Evolutionary conservation across 2,888 invertebrate genomes (phyloP), one percentile per base, ranked within the genome.

Genomic region (Hetaerina titia): DNA sequence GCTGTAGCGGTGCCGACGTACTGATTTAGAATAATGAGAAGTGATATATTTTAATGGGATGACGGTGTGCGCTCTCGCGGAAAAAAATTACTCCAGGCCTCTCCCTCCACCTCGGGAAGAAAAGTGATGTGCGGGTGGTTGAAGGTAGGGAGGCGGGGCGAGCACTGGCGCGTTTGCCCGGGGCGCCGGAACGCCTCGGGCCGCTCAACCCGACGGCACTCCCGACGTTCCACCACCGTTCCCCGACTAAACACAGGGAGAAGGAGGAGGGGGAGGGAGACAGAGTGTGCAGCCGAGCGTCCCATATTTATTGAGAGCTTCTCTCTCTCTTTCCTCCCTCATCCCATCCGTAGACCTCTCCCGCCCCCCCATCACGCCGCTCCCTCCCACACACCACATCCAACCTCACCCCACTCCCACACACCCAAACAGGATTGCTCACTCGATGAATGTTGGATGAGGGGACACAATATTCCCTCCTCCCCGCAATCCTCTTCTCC

Each of bases 371-470:
- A n/a, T 69, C 90, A 4, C n/a, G 25, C 17, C 90, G 17, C 31
- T n/a, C 45, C 45, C 45, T 22, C 45, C 9, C 31, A 63, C 17
- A 56, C 90, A 90, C n/a, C 22, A 5, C 45, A 8, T n/a, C 9
- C 69, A 69, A 69, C 64, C 60, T 25, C 31, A 25, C 31, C 81
- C 90, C 45, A 1, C 45, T 15, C 90, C 45, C 11, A 7, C 19
- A 1, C 56, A 11, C 11, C n/a, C 69, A 69, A 90, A 90, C 90
- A 90, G 90, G 92, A 74, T 74, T 92, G 69, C 92, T 69, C 69
- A 69, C 92, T 92, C 92, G 45, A 92, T 92, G 92, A 92, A 92
- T 92, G 92, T 92, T 92, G 92, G 92, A 92, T 92, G 92, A 92
- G 92, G 90, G 90, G 69, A 81, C 69, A 69, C 69, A 56, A 69